Conservation (phyloP, 2,797 vertebrate species). For the Melanogrammus aeglefinus region DNA sequence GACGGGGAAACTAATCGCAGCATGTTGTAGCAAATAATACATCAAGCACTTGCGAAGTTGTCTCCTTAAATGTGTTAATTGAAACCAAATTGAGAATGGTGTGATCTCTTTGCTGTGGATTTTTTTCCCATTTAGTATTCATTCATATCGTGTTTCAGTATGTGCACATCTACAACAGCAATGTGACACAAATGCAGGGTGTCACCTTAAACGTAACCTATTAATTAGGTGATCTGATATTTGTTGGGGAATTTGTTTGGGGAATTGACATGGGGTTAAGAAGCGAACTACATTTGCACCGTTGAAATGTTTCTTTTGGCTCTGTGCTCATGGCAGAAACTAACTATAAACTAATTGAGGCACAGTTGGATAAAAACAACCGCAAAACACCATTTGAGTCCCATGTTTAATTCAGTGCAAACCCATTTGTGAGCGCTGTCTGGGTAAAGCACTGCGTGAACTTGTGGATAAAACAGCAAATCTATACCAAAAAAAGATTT, state of each 20-base stretch:
- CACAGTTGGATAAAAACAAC: background rate
- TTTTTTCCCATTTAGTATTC: background rate
- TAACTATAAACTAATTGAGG: background rate
- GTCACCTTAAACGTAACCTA: background rate
- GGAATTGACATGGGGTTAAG: background rate
- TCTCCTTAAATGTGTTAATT: background rate
- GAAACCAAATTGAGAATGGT: background rate
- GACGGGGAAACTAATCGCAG: background rate
- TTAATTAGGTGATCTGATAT: background rate
- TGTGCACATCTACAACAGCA: background rate
- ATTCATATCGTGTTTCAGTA: background rate
- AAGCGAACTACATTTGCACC: no score
- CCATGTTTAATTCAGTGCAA: background rate
- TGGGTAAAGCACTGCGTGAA: background rate
- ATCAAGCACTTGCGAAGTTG: background rate
- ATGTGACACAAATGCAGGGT: background rate
- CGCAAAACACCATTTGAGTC: background rate
- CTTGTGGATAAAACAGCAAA: background rate
- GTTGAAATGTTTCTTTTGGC: no score
- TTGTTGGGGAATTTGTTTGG: background rate
- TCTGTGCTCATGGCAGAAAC: no score
- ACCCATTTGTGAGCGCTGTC: background rate
- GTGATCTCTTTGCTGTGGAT: background rate
- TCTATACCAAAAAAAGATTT: background rate
- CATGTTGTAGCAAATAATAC: background rate